Evolutionary conservation across 1,140 invertebrate species (phyloP), one percentile per base, ranked within the genome.

Genomic region (Macrotrachela quadricornifera): DNA sequence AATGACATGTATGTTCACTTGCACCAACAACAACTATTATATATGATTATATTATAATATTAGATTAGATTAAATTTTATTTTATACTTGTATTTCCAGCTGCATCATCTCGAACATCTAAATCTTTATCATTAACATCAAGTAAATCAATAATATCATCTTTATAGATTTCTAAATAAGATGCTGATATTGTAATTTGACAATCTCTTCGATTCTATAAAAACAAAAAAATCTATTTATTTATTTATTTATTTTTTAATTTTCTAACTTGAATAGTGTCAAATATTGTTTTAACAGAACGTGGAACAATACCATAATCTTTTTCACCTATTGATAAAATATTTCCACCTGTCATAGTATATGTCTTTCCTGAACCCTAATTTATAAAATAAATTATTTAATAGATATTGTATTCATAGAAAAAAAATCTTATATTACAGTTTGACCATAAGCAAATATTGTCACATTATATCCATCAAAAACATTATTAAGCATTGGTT

Each of bases 381-480:
- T 44, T 44, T 2, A 9, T n/a, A 44, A 12, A 12, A 60, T 49
- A 49, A 48, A 18, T 39, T 8, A 58, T 45, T 17, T 13, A 55
- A 18, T 16, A 17, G 6, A 57, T 63, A 61, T 10, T 51, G n/a
- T n/a, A n/a, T n/a, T n/a, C n/a, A n/a, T n/a, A 17, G 52, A 0
- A 83, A 86, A 67, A 86, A 86, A 0, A 83, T 83, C 51, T 42
- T 51, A 81, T 83, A 10, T 83, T 62, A 68, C 85, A 4, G 86
- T 92, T 68, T 91, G 86, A 1, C 87, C 86, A 71, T 92, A 92
- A 0, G 87, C 86, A 61, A 71, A 71, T 0, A 71, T 65, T 14
- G 87, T 92, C 0, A 86, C 79, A 75, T 92, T 92, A 62, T 84
- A 87, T 0, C 82, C 85, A 71, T 85, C 76, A 68, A 88, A 85